A percentile compares a stretch with the other conserved stretches of the same genome.
Evolutionary conservation across 2,797 vertebrate genomes (phyloP).

Genomic region (Alosa sapidissima): DNA sequence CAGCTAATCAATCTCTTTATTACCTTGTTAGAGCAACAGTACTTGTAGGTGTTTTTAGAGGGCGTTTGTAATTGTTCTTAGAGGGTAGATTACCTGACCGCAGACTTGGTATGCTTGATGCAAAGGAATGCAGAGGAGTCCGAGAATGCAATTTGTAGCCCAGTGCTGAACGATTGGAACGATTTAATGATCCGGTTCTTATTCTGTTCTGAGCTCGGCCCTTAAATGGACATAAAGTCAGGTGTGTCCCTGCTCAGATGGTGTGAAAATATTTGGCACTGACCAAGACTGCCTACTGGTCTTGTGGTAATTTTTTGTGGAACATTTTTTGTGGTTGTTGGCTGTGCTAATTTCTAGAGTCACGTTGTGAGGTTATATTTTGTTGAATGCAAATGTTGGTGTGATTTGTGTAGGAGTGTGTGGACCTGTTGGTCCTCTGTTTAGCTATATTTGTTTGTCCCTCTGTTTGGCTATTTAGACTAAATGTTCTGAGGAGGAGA

Average conservation of each 20-base stretch:
- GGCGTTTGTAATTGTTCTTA: constrained; percentile 6
- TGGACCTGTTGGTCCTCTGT: background rate
- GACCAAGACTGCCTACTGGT: background rate
- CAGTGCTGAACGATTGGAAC: background rate
- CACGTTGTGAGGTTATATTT: background rate
- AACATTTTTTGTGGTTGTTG: background rate
- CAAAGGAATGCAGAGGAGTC: background rate
- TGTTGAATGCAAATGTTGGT: background rate
- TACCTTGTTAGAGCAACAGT: background rate
- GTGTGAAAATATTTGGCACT: background rate
- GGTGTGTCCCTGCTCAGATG: background rate
- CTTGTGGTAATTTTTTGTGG: background rate
- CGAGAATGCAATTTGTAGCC: background rate
- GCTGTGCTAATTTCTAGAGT: background rate
- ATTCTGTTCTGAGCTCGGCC: background rate
- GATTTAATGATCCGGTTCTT: background rate
- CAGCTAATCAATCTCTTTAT: constrained; percentile 10
- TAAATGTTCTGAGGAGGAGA: background rate
- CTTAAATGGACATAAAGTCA: background rate
- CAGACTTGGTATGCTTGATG: background rate
- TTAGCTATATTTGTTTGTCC: background rate
- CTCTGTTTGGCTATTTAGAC: background rate
- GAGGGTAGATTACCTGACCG: background rate
- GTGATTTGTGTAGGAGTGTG: constrained; percentile 9
- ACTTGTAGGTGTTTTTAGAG: constrained; percentile 5